phyloP scores from a whole-genome alignment of 2,797 vertebrate genomes.

The Parotocinclus haroldoi region DNA sequence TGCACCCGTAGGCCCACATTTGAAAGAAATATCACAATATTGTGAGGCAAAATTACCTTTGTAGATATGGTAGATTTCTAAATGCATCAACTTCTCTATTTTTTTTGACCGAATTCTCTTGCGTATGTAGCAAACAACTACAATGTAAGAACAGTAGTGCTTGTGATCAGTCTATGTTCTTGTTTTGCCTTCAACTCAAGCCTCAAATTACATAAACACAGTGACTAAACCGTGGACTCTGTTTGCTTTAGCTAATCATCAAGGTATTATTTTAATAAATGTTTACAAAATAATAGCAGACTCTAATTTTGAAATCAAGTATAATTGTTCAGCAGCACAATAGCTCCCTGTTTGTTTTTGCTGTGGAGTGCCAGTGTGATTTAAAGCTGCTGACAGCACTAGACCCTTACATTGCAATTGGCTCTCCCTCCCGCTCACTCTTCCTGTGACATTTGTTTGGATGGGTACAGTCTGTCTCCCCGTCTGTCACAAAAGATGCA shows the following conservation, averaged over 20 bases:
- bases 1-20: too few relatives aligned
- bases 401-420: conserved; percentile 81
- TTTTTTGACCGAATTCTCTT: background rate
- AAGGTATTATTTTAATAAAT: conserved; percentile 46
- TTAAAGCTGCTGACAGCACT: conserved; percentile 88
- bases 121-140: background rate
- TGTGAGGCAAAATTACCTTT: too few relatives aligned
- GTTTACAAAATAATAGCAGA: conserved; percentile 67
- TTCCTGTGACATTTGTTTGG: background rate
- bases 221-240: conserved; percentile 4
- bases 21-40: too few relatives aligned
- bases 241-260: conserved; percentile 21
- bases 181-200: conserved; percentile 15
- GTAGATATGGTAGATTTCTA: conserved; percentile 2
- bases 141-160: conserved; percentile 4
- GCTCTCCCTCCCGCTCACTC: conserved; percentile 65
- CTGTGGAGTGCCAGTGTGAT: conserved; percentile 79
- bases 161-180: conserved; percentile 4
- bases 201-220: conserved; percentile 27
- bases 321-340: conserved; percentile 74
- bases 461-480: conserved; percentile 61
- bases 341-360: conserved; percentile 70
- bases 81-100: conserved; percentile 13
- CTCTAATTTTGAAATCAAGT: conserved; percentile 61
- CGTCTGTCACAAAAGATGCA: conserved; percentile 70